Percentiles rank a stretch among this genome's conserved stretches.
These are phyloP conservation scores for Melanerpes aurifrons DNA, from an alignment of 2,113 vertebrate genomes.

Conservation along the genomic window DNA sequence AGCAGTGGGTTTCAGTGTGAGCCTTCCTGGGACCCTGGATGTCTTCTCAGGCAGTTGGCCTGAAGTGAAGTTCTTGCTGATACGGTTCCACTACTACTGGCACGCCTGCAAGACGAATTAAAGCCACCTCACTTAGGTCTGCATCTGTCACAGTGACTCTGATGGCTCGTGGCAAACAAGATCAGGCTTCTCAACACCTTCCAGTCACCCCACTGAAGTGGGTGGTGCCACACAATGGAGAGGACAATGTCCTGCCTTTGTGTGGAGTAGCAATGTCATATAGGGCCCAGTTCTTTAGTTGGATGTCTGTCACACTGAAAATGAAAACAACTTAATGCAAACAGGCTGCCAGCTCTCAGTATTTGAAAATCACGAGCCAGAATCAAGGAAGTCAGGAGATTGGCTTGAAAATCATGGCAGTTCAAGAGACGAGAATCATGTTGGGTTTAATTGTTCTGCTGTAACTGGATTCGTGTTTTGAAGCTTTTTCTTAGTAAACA, in stretches of 20 bases:
- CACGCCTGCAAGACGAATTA: fast-evolving
- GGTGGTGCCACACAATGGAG: fast-evolving
- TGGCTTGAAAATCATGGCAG: not conserved
- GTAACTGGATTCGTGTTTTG: not conserved
- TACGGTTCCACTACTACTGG: fast-evolving
- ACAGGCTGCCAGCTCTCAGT: not conserved
- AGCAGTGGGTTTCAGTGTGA: fast-evolving
- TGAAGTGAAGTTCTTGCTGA: fast-evolving
- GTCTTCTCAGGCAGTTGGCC: not conserved
- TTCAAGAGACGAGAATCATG: not conserved
- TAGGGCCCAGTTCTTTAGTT: not conserved
- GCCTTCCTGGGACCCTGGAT: not conserved
- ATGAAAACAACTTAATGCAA: not conserved
- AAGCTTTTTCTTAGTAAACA: not conserved
- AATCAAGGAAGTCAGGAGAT: not conserved
- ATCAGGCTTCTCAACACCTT: not conserved
- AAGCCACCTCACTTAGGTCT: not conserved
- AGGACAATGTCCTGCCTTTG: not conserved
- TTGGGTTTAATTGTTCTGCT: not conserved
- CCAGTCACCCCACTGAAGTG: fast-evolving
- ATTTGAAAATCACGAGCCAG: not conserved
- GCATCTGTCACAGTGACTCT: fast-evolving
- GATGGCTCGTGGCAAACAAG: not conserved
- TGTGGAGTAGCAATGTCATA: not conserved
- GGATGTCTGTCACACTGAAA: not conserved